These are phyloP conservation scores for Thalassarche chlororhynchos DNA, from an alignment of 2,113 vertebrate species.

Conservation along the genomic window DNA sequence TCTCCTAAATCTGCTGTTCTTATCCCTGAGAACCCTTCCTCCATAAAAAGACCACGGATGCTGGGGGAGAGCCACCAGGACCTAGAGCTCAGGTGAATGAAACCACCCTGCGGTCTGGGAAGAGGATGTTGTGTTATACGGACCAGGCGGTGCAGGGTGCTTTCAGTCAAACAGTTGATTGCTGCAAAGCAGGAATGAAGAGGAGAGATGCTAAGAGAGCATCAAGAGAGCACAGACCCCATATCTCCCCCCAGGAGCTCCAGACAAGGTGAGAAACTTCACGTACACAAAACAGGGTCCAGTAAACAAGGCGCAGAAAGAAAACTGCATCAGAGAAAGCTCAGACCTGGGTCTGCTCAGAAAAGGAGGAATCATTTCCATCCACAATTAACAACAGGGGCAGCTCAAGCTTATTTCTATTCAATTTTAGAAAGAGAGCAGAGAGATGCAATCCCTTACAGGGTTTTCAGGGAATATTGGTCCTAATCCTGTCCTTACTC, in stretches of 20 bases:
- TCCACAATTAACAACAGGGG: background rate
- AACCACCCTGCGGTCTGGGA: fast-evolving
- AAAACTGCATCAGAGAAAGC: background rate
- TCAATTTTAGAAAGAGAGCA: background rate
- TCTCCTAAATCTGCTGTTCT: background rate
- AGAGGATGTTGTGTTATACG: background rate
- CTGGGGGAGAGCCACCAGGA: background rate
- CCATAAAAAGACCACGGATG: background rate
- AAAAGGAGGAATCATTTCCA: background rate
- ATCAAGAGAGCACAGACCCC: background rate
- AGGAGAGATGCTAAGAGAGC: background rate
- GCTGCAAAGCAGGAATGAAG: background rate
- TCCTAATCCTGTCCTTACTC: background rate
- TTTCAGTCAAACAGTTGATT: background rate
- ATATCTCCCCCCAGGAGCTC: background rate
- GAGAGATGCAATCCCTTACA: background rate
- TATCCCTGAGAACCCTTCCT: background rate
- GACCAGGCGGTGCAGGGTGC: background rate
- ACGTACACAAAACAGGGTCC: background rate
- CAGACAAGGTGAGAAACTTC: background rate
- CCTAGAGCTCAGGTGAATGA: background rate
- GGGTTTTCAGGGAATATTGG: background rate
- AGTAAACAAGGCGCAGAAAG: background rate
- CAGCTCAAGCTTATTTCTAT: background rate
- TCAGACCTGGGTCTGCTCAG: background rate